Conservation (phyloP, 2,797 vertebrate genomes). For the Mionectes olivaceus region DNA sequence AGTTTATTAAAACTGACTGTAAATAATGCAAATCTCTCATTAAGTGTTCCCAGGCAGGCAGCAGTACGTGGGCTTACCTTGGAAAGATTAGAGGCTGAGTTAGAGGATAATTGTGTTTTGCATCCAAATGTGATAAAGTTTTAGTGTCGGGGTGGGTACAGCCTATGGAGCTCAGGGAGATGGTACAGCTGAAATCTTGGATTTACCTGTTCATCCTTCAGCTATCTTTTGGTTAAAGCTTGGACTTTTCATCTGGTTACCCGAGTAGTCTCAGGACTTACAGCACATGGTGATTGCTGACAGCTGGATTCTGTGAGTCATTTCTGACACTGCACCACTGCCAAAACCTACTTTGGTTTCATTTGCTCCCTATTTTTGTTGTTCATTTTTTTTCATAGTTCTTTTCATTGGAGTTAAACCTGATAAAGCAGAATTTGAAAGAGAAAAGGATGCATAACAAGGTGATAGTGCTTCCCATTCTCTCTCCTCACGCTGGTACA, state of each 20-base stretch:
- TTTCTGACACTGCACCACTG: background rate
- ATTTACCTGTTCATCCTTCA: background rate
- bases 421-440: background rate
- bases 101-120: conserved; percentile 66
- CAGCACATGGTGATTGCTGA: background rate
- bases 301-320: background rate
- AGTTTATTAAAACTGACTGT: conserved; percentile 43
- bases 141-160: background rate
- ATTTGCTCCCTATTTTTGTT: fast-evolving
- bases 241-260: background rate
- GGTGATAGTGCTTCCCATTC: background rate
- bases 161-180: conserved; percentile 12
- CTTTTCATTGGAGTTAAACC: background rate
- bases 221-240: background rate
- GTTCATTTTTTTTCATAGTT: background rate
- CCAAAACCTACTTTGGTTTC: fast-evolving
- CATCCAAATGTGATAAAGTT: conserved; percentile 46
- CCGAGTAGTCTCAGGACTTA: background rate
- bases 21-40: conserved; percentile 65
- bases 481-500: fast-evolving
- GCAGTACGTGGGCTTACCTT: conserved; percentile 46
- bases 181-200: background rate
- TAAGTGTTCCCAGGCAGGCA: conserved; percentile 55
- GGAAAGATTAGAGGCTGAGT: conserved; percentile 44
- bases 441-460: background rate